These are phyloP conservation scores for Chelonoidis abingdonii DNA, from an alignment of 2,113 vertebrate species.

Conservation along the genomic window DNA sequence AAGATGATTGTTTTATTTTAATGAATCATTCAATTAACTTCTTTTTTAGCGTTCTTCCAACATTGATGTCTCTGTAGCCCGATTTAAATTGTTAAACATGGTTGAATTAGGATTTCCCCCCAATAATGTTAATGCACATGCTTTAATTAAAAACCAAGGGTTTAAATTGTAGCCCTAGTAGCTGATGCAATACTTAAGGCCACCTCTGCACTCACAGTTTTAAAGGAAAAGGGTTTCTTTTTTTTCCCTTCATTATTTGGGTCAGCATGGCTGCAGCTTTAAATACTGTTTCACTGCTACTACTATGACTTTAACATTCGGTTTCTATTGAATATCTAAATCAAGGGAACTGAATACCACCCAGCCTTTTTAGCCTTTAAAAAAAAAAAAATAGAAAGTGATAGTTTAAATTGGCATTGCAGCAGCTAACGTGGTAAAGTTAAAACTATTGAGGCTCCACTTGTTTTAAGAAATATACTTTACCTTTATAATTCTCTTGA, in stretches of 20 bases:
- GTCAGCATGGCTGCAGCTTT: slow-evolving; percentile 51
- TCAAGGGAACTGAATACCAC: slow-evolving; percentile 57
- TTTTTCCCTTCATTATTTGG: slow-evolving; percentile 50
- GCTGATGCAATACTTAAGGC: slow-evolving; percentile 65
- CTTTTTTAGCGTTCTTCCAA: background rate
- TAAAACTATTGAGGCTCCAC: slow-evolving; percentile 57
- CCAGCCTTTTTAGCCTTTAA: slow-evolving; percentile 22
- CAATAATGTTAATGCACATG: slow-evolving; percentile 13
- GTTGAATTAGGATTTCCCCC: background rate
- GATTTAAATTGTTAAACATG: slow-evolving; percentile 24
- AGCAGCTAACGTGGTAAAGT: slow-evolving; percentile 66
- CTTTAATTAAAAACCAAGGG: background rate
- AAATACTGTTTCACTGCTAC: slow-evolving; percentile 70
- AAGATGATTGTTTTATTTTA: background rate
- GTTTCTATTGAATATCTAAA: slow-evolving; percentile 70
- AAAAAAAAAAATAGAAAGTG: slow-evolving; percentile 50
- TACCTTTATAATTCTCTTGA: slow-evolving; percentile 61
- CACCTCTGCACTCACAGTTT: slow-evolving; percentile 49
- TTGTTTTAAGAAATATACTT: slow-evolving; percentile 74
- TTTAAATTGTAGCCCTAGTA: slow-evolving; percentile 8
- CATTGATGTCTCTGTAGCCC: background rate
- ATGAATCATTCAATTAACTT: background rate
- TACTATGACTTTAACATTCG: slow-evolving; percentile 60
- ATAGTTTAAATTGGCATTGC: slow-evolving; percentile 77
- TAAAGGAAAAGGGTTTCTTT: slow-evolving; percentile 47